Evolutionary conservation across 2,797 vertebrate species (phyloP), one percentile per base, ranked within the genome.

Genomic region (Trachops cirrhosus): DNA sequence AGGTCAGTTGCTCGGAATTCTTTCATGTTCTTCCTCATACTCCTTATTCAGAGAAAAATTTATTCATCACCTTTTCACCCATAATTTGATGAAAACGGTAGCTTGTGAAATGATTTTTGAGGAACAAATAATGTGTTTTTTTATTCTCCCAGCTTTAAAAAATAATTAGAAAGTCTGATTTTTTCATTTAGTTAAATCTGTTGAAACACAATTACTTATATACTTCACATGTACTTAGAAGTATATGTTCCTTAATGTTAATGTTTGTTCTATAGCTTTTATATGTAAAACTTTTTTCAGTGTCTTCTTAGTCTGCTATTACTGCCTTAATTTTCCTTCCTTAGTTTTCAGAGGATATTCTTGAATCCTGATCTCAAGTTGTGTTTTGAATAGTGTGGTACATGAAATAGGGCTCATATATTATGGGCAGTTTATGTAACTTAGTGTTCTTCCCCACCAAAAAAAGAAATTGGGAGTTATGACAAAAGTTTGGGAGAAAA

Each of bases 11-110:
- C 12, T 91, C 90, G 54, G 29, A 73, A 29, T 88, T 86, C 16
- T 90, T 93, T 68, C 90, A 15, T 67, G 29, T 59, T 95, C 24
- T 80, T 94, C 21, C 21, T 79, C 21, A 83, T 67, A 70, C 3
- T 37, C 14, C 16, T 96, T 93, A 89, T 5, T 93, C 32, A 59
- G 16, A 94, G 70, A 92, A 96, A 85, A 73, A n/a, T 54, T 48
- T 88, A 16, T 93, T 95, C 2, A 22, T 78, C 46, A 34, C 54
- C 96, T 87, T 83, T 64, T 94, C 19, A 85, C 10, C 29, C 41
- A 74, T 73, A 92, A 78, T 87, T 93, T 79, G 39, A 59, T 94
- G 32, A 91, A 86, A 93, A 74, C 91, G 73, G 86, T 90, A 96
- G 48, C 29, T 94, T 90, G 7, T 91, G 19, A 92, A 86, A 39